Base-by-base conservation (phyloP, 2,888 invertebrate species). In the Fragum sueziense region DNA sequence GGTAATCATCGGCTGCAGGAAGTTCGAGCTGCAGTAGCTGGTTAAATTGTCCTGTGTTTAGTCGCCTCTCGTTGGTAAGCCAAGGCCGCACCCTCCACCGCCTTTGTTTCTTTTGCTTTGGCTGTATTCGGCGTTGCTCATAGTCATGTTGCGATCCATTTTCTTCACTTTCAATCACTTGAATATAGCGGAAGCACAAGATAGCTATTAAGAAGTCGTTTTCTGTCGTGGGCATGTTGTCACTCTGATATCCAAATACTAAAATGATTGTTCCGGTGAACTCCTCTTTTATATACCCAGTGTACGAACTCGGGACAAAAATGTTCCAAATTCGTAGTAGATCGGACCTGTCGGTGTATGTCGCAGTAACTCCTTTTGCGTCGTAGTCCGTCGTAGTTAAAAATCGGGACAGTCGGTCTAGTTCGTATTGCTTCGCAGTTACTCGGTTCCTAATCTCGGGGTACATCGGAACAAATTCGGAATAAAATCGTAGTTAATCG, bases 51-150 rank as follows among this genome's bases (percentile, higher is more conserved):
- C 74, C 68, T 54, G 54, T 52, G 33, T 52, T 34, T 1, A 54
- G 59, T 29, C 74, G 67, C 34, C 73, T 73, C n/a, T 65, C 67
- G 29, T n/a, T n/a, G n/a, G n/a, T n/a, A n/a, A 74, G 47, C 67
- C 74, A 54, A 31, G 74, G 74, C 51, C 74, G 52, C 20, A 41
- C 51, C 72, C 52, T n/a, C n/a, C n/a, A n/a, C n/a, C 47, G 7
- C 47, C 17, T 3, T 9, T 47, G 47, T 37, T 47, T 47, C 14
- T 47, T 4, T 2, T n/a, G 47, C 2, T 9, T 47, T 14, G n/a
- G 47, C 47, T 47, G 47, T 9, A 14, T 4, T n/a, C n/a, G 47
- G 17, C 47, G 47, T 47, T 14, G 47, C 14, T 37, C 37, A 47
- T 14, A 47, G 20, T 20, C 47, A 47, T 9, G 7, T n/a, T 14